These are phyloP conservation scores for Chloroceryle aenea DNA, from an alignment of 2,113 vertebrate genomes.

Conservation along the genomic window DNA sequence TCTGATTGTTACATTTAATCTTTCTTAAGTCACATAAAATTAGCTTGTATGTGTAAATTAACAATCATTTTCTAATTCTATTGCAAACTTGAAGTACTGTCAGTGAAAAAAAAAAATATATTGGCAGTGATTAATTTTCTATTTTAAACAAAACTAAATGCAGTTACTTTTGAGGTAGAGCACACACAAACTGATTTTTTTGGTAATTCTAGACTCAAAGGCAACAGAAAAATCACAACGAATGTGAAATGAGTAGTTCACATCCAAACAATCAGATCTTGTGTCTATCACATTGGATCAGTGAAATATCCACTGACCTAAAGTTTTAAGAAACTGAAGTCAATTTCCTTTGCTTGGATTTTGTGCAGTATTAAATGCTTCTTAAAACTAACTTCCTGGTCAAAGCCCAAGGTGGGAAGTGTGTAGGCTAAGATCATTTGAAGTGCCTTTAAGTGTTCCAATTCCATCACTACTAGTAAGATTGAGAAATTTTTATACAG, in stretches of 20 bases:
- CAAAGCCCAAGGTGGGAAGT: conserved; percentile 31
- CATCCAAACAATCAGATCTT: neutral
- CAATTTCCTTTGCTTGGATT: conserved; percentile 73
- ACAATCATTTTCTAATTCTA: conserved; percentile 64
- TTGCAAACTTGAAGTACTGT: conserved; percentile 40
- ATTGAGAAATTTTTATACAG: neutral
- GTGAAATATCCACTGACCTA: conserved; percentile 45
- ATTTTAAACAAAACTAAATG: conserved; percentile 60
- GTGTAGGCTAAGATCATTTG: conserved; percentile 42
- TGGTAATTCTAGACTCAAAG: neutral
- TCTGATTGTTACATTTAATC: conserved; percentile 73
- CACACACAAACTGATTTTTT: neutral
- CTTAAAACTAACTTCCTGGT: conserved; percentile 71
- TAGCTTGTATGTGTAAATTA: conserved; percentile 74
- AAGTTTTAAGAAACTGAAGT: conserved; percentile 58
- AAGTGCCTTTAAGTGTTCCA: conserved; percentile 43
- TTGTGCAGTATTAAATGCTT: conserved; percentile 51
- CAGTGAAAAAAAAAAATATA: neutral
- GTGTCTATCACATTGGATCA: neutral
- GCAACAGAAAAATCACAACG: conserved; percentile 34
- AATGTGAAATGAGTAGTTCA: conserved; percentile 35
- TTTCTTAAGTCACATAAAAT: conserved; percentile 69
- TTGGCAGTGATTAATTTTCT: conserved; percentile 26
- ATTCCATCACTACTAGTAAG: conserved; percentile 48
- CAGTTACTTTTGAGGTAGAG: neutral